phyloP scores from a whole-genome alignment of 2,797 vertebrate species.

The Malacoctenus gilli region DNA sequence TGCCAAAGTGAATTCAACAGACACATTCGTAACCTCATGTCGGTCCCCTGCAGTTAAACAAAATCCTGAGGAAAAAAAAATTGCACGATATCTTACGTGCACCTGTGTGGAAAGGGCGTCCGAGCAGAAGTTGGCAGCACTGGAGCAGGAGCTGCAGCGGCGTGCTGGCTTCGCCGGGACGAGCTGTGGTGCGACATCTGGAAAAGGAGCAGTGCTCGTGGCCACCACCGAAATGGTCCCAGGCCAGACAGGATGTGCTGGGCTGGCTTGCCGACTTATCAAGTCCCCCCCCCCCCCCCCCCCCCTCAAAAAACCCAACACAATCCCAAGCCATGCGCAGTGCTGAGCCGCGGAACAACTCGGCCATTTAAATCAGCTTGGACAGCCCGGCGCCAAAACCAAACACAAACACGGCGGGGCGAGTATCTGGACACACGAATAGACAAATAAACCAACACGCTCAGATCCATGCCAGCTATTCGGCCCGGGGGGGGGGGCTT shows the following conservation, averaged over 20 bases:
- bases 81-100: background rate
- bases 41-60: no score
- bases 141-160: conserved; percentile 9
- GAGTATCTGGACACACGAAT: conserved; percentile 18
- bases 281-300: no score
- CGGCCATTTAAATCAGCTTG: conserved; percentile 53
- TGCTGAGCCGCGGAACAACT: conserved; percentile 44
- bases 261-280: conserved; percentile 49
- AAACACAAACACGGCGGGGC: conserved; percentile 31
- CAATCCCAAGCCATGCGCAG: conserved; percentile 47
- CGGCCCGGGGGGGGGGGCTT: conserved; percentile 10
- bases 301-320: conserved; percentile 58
- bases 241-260: conserved; percentile 59
- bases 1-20: no score
- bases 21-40: no score
- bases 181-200: conserved; percentile 32
- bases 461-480: conserved; percentile 18
- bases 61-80: no score
- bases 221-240: conserved; percentile 43
- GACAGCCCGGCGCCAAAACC: conserved; percentile 26
- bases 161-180: conserved; percentile 36
- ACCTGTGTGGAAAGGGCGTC: conserved; percentile 29
- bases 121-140: conserved; percentile 19
- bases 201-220: conserved; percentile 25
- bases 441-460: conserved; percentile 17